phyloP scores from a whole-genome alignment of 1,140 invertebrate species.

The Hesperophylax magnus region DNA sequence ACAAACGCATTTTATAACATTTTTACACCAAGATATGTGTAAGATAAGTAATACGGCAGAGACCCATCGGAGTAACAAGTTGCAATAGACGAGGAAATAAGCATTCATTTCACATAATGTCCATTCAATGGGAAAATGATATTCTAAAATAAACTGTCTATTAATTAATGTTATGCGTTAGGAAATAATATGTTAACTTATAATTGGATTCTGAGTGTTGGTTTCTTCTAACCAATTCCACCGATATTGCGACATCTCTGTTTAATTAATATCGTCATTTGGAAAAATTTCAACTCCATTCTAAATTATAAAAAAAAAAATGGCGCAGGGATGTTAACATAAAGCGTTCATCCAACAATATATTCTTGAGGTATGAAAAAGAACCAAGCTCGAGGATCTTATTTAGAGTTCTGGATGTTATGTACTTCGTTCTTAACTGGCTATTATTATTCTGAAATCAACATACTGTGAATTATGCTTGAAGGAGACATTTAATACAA shows the following conservation, averaged over 20 bases:
- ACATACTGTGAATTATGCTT: too few relatives aligned
- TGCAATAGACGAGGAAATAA: too few relatives aligned
- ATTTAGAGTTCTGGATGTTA: not conserved
- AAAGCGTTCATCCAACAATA: too few relatives aligned
- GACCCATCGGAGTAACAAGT: too few relatives aligned
- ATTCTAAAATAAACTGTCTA: too few relatives aligned
- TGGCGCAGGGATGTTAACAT: not conserved
- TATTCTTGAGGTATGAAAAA: conserved; percentile 5
- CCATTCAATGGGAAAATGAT: too few relatives aligned
- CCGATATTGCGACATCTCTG: not conserved
- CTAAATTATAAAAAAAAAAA: conserved; percentile 2
- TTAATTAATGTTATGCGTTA: too few relatives aligned
- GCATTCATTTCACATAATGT: too few relatives aligned
- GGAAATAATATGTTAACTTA: too few relatives aligned
- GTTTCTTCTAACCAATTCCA: not conserved
- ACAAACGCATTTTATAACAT: conserved; percentile 23
- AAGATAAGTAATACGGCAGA: conserved; percentile 1
- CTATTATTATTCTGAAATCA: too few relatives aligned
- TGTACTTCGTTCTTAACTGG: not conserved
- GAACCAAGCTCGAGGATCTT: conserved; percentile 20
- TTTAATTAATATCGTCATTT: not conserved
- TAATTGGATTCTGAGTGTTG: too few relatives aligned
- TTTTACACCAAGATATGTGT: conserved; percentile 31
- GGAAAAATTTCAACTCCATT: conserved; percentile 1
- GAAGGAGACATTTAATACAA: too few relatives aligned